phyloP scores from a whole-genome alignment of 2,888 invertebrate species.

The Eristalis intricaria region DNA sequence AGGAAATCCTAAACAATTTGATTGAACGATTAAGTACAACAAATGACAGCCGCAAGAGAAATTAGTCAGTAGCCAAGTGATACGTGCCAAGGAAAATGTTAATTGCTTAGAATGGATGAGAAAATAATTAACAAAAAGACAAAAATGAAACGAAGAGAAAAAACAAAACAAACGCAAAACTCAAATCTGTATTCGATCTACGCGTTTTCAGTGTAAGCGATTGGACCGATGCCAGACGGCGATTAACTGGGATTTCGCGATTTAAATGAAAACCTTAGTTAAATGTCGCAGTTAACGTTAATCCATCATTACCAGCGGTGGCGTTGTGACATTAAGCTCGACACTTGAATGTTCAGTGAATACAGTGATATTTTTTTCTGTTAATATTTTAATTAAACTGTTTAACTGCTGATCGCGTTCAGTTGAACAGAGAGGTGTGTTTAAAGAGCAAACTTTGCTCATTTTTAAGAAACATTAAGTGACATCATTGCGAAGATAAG shows the following conservation, averaged over 20 bases:
- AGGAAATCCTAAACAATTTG: slow-evolving; percentile 17
- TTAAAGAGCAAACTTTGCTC: neutral
- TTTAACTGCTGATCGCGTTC: neutral
- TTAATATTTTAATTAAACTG: neutral
- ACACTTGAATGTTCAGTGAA: slow-evolving; percentile 17
- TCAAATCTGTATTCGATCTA: slow-evolving; percentile 40
- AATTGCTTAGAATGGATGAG: slow-evolving; percentile 55
- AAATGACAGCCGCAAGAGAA: slow-evolving; percentile 55
- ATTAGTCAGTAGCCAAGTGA: slow-evolving; percentile 5
- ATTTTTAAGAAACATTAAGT: too few relatives aligned
- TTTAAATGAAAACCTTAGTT: slow-evolving; percentile 57
- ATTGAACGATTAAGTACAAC: slow-evolving; percentile 54
- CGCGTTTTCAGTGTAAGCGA: slow-evolving; percentile 23
- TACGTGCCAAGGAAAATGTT: slow-evolving; percentile 57
- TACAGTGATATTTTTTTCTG: slow-evolving; percentile 6
- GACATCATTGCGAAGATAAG: too few relatives aligned
- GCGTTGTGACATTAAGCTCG: slow-evolving; percentile 45
- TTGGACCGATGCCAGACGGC: slow-evolving; percentile 55
- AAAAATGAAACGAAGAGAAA: neutral
- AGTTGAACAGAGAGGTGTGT: neutral
- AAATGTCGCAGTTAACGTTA: slow-evolving; percentile 52
- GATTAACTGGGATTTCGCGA: slow-evolving; percentile 32
- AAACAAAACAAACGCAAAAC: slow-evolving; percentile 1
- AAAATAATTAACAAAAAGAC: slow-evolving; percentile 46
- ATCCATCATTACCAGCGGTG: slow-evolving; percentile 59